These are phyloP conservation scores for Sebastes ruberrimus DNA, from an alignment of 2,797 vertebrate genomes.

Conservation along the genomic window DNA sequence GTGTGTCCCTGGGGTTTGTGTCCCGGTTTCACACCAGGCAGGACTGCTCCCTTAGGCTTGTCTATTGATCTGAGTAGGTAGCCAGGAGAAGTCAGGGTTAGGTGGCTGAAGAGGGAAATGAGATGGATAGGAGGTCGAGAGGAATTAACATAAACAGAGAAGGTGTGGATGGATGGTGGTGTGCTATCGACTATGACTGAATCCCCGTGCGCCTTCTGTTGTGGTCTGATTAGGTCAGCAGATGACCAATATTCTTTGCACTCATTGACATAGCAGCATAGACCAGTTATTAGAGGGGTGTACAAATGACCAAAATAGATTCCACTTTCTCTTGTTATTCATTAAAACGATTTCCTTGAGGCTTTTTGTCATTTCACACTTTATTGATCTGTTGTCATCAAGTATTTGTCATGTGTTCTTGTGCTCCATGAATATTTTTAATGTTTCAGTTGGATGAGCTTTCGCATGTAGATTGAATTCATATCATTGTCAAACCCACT, in stretches of 20 bases:
- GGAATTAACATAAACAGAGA: conserved; percentile 33
- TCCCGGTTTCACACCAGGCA: not conserved
- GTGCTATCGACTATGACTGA: conserved; percentile 14
- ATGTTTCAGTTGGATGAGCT: conserved; percentile 10
- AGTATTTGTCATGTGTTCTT: not conserved
- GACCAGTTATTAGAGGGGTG: not conserved
- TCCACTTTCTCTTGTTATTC: not conserved
- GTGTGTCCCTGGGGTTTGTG: not conserved
- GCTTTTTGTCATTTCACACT: conserved; percentile 9
- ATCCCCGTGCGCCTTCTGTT: conserved; percentile 1
- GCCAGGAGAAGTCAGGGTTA: not conserved
- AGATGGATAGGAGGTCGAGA: conserved; percentile 5
- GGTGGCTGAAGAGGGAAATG: not conserved
- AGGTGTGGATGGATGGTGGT: conserved; percentile 23
- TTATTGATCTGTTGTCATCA: conserved; percentile 3
- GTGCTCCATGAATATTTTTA: conserved; percentile 1
- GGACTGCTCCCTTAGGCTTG: not conserved
- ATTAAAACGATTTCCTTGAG: conserved; percentile 19
- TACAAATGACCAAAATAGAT: not conserved
- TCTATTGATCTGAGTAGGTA: conserved; percentile 33
- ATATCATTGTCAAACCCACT: not conserved
- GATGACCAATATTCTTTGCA: conserved; percentile 33
- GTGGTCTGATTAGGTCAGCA: conserved; percentile 34
- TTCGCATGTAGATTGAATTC: not conserved
- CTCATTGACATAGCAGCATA: conserved; percentile 3